Evolutionary conservation across 2,888 invertebrate genomes (phyloP), one percentile per base, ranked within the genome.

Genomic region (Amaurobius ferox): DNA sequence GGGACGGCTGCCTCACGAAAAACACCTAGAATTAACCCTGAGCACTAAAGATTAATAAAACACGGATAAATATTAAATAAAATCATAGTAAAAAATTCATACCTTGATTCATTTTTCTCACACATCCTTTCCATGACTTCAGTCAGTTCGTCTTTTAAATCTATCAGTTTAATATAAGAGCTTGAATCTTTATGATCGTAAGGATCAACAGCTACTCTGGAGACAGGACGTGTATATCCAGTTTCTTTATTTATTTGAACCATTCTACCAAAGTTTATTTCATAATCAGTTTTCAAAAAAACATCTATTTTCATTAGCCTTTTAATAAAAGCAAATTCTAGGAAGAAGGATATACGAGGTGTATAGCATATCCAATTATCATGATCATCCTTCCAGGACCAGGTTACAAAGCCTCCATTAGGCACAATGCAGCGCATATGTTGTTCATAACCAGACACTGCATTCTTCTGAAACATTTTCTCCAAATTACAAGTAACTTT

Each of bases 361-460:
- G 13, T 72, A 26, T 73, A 79, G 44, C 72, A 61, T 2, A 13
- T n/a, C 48, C 48, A 79, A 16, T 48, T n/a, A 26, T 62, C 72
- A 73, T 79, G 32, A 44, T 79, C 79, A 66, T 72, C 79, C 19
- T 66, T 39, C 79, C 79, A 79, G 13, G 39, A 16, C 79, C 79
- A 79, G 3, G 70, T 16, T 35, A 64, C 48, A 35, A 66, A 72
- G 13, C 28, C 35, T 1, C 66, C 67, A 48, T 23, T 62, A 66
- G 40, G 73, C 23, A 79, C 29, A 30, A 39, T 16, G 28, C 79
- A 79, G 2, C 79, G 72, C 16, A 79, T 30, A 44, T 40, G 29
- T 79, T 55, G 72, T n/a, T 48, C 35, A 9, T 29, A n/a, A 11
- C 5, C 39, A 13, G 72, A 66, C 2, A 66, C 48, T 48, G 61